A percentile compares a stretch with the other conserved stretches of the same genome.
These are phyloP conservation scores for Hiodon alosoides DNA, from an alignment of 2,113 vertebrate genomes.

Conservation along the genomic window DNA sequence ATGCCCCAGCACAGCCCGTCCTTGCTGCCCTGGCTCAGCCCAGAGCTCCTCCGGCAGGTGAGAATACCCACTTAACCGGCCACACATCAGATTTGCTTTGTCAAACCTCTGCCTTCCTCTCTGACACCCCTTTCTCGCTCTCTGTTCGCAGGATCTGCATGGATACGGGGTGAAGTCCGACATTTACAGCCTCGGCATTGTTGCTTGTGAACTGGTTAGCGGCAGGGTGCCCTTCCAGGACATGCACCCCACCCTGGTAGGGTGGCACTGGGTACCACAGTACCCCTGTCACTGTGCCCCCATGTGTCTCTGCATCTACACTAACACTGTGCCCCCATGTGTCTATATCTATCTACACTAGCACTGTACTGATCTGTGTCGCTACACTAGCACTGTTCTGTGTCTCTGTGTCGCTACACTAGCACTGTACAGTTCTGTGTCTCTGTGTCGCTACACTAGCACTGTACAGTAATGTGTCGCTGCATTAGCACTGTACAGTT, in stretches of 20 bases:
- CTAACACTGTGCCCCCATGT: too few relatives aligned
- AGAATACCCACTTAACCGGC: slow-evolving; percentile 23
- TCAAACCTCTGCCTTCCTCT: neutral
- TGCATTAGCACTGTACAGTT: too few relatives aligned
- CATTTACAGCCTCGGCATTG: slow-evolving; percentile 95
- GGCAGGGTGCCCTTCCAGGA: slow-evolving; percentile 91
- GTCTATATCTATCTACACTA: neutral
- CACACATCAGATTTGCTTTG: neutral
- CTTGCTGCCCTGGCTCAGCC: slow-evolving; percentile 94
- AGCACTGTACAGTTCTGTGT: too few relatives aligned
- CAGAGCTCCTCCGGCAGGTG: slow-evolving; percentile 94
- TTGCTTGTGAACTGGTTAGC: slow-evolving; percentile 91
- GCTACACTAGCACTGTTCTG: too few relatives aligned
- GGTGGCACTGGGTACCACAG: neutral
- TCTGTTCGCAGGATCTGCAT: slow-evolving; percentile 77
- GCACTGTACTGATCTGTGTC: too few relatives aligned
- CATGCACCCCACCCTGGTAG: slow-evolving; percentile 88
- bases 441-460: too few relatives aligned
- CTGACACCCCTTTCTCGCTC: slow-evolving; percentile 22
- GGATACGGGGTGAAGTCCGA: slow-evolving; percentile 96
- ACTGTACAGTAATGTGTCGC: too few relatives aligned
- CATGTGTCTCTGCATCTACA: too few relatives aligned
- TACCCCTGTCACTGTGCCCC: too few relatives aligned
- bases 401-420: too few relatives aligned
- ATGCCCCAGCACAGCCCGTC: slow-evolving; percentile 90